Conservation (phyloP, 2,113 vertebrate species). For the Amblyornis subalaris region DNA sequence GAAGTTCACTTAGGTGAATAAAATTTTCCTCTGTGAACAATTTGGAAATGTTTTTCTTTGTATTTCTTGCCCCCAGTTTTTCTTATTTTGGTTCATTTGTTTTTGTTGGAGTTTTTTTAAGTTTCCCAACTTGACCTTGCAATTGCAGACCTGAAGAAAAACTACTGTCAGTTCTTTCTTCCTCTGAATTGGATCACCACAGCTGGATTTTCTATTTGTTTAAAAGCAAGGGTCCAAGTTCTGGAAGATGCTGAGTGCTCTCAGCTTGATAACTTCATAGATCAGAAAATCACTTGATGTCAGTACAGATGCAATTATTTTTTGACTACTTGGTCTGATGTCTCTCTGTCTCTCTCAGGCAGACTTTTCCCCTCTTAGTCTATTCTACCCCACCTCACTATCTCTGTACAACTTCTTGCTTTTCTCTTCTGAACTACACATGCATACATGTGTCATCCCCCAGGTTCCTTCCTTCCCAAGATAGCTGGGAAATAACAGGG, state of each 20-base stretch:
- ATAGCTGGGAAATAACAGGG: background rate
- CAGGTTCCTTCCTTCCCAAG: background rate
- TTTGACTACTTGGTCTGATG: background rate
- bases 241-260: background rate
- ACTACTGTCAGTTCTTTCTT: background rate
- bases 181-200: background rate
- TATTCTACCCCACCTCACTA: background rate
- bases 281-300: background rate
- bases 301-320: background rate
- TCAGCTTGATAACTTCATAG: background rate
- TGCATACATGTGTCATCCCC: background rate
- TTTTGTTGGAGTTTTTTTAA: background rate
- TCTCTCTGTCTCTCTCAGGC: background rate
- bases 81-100: background rate
- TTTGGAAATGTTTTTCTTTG: background rate
- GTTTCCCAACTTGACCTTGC: background rate
- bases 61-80: background rate
- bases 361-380: background rate
- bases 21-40: background rate
- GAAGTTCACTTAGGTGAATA: background rate
- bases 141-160: background rate
- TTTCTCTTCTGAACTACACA: background rate
- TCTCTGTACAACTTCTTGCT: background rate
- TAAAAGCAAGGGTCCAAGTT: background rate
- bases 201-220: background rate